These are phyloP conservation scores for Euthynnus affinis DNA, from an alignment of 2,797 vertebrate species.

Conservation along the genomic window DNA sequence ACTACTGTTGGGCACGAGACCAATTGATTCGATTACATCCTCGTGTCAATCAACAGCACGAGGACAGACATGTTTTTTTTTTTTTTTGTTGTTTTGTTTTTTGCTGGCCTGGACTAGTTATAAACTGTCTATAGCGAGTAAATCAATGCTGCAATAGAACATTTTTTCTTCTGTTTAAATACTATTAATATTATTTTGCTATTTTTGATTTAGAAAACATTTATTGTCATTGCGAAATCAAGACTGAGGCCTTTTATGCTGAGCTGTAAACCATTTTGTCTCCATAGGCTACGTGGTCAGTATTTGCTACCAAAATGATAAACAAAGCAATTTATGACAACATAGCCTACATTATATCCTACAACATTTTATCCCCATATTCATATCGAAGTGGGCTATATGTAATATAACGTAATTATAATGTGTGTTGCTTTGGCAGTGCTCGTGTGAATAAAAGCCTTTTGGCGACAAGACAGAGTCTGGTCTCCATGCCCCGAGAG, in stretches of 20 bases:
- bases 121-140: not conserved
- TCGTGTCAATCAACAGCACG: slow-evolving; percentile 58
- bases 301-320: not conserved
- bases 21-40: slow-evolving; percentile 69
- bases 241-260: not conserved
- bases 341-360: too few relatives aligned
- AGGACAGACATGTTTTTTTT: not conserved
- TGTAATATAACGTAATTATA: not conserved
- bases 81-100: not conserved
- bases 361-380: not conserved
- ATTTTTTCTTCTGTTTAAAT: too few relatives aligned
- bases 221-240: not conserved
- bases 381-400: not conserved
- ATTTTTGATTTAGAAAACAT: not conserved
- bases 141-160: not conserved
- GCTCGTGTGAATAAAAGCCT: slow-evolving; percentile 64
- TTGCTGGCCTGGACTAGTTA: too few relatives aligned
- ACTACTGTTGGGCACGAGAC: slow-evolving; percentile 71
- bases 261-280: not conserved
- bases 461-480: slow-evolving; percentile 67
- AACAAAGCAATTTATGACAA: not conserved
- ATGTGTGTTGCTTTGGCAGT: slow-evolving; percentile 35
- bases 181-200: not conserved
- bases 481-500: slow-evolving; percentile 63
- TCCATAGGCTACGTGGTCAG: not conserved